Conservation (phyloP, 2,113 vertebrate genomes). For the Gobiocypris rarus region DNA sequence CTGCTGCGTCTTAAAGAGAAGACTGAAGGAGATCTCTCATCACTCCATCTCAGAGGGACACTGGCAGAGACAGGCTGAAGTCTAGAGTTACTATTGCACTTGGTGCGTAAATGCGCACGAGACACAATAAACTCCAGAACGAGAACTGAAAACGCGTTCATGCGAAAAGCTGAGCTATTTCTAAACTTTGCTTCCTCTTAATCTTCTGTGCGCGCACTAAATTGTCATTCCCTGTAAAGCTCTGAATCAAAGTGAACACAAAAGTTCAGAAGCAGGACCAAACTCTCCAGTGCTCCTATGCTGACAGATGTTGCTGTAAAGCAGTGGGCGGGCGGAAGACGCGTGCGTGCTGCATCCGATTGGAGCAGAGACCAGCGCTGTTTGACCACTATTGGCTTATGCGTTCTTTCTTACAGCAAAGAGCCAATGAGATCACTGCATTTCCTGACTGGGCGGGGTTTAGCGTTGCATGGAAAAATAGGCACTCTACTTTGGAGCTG, state of each 20-base stretch:
- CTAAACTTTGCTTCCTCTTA: conserved; percentile 1
- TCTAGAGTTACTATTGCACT: conserved; percentile 25
- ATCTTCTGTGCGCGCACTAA: background rate
- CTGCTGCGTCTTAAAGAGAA: background rate
- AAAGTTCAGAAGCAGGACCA: background rate
- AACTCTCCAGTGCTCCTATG: background rate
- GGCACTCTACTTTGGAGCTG: background rate
- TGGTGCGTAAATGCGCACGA: background rate
- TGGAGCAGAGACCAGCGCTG: background rate
- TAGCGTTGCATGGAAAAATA: background rate
- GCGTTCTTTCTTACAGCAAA: background rate
- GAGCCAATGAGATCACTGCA: background rate
- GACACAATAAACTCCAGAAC: conserved; percentile 24
- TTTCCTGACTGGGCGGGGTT: background rate
- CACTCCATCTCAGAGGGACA: conserved; percentile 9
- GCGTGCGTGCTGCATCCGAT: background rate
- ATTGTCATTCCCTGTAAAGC: background rate
- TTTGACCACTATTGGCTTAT: background rate
- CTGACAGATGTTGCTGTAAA: background rate
- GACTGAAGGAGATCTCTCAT: background rate
- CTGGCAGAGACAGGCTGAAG: background rate
- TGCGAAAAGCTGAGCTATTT: conserved; percentile 9
- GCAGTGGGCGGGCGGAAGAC: background rate
- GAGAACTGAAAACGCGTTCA: conserved; percentile 24
- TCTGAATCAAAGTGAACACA: background rate